Base-by-base conservation (phyloP, 2,797 vertebrate species). In the Neosilurus mollespiculum region DNA sequence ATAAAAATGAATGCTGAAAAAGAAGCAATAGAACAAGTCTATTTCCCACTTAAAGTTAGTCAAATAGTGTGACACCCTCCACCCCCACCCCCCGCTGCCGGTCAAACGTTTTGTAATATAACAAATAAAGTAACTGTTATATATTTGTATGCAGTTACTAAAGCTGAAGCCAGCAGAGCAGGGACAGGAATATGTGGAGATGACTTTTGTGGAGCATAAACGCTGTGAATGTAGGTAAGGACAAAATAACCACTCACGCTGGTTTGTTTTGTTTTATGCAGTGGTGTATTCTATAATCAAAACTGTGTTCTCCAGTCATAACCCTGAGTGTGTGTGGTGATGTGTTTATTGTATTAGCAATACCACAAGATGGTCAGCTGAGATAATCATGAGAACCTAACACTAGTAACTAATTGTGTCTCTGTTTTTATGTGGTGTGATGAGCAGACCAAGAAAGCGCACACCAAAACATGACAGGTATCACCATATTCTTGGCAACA, bases 141-240 rank as follows among this genome's bases (percentile, higher is more conserved):
- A 37, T 51, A 37, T 83, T 26, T 85, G 67, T 80, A 81, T 81
- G 85, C 90, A 95, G 97, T 93, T 99, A 85, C 90, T 98, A 94
- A 98, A 96, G 95, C 96, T 98, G 91, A 94, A 93, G 84, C 93
- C 95, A 58, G 93, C 92, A 1, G 94, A 94, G 56, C 92, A 93
- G n/a, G 93, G 87, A 79, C 92, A 94, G 81, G 94, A 96, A 88
- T 97, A 96, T 3, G 95, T 96, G 91, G 95, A 98, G 92, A 94
- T 98, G 95, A 91, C 91, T 0, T 99, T 99, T 95, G 94, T 95
- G 2, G 96, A 98, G 93, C 97, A 99, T 83, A 94, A 93, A 91
- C 92, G 92, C 92, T 99, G 97, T 90, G 95, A 96, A 92, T 99
- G 97, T 97, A 98, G 96, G 97, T 99, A 96, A 93, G 94, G 93